phyloP scores from a whole-genome alignment of 2,797 vertebrate species.

The Potorous gilbertii region DNA sequence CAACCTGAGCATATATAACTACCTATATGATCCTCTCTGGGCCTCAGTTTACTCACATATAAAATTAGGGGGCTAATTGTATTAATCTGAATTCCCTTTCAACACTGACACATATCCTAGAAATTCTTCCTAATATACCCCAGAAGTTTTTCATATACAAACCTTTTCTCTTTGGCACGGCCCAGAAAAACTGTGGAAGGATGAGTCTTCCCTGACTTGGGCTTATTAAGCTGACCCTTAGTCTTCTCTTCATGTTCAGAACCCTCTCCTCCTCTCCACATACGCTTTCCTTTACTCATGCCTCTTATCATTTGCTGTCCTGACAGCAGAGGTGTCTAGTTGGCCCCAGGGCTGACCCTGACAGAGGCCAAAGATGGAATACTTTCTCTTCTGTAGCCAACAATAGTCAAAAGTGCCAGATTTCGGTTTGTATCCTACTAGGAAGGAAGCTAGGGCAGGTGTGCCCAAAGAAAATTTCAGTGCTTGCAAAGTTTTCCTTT shows the following conservation, averaged over 20 bases:
- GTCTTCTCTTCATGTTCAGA: not conserved
- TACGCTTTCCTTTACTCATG: not conserved
- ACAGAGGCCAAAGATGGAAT: not conserved
- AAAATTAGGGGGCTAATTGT: not conserved
- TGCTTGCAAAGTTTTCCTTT: not conserved
- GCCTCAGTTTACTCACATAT: not conserved
- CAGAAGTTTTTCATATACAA: not conserved
- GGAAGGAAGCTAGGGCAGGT: not conserved
- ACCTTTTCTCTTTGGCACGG: not conserved
- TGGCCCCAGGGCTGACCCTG: not conserved
- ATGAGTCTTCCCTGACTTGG: not conserved
- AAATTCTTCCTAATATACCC: not conserved
- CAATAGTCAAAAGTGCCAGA: not conserved
- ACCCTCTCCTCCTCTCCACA: not conserved
- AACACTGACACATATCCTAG: not conserved
- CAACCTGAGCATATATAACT: not conserved
- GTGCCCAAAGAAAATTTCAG: not conserved
- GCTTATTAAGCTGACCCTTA: not conserved
- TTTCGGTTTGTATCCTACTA: not conserved
- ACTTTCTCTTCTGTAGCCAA: not conserved
- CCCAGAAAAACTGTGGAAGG: not conserved
- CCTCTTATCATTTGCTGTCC: not conserved
- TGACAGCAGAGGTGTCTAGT: not conserved
- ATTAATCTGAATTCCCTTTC: not conserved
- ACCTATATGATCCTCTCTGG: not conserved